Percentiles rank a stretch among this genome's conserved stretches.
phyloP scores from a whole-genome alignment of 2,888 invertebrate genomes.

The Oithona nana region DNA sequence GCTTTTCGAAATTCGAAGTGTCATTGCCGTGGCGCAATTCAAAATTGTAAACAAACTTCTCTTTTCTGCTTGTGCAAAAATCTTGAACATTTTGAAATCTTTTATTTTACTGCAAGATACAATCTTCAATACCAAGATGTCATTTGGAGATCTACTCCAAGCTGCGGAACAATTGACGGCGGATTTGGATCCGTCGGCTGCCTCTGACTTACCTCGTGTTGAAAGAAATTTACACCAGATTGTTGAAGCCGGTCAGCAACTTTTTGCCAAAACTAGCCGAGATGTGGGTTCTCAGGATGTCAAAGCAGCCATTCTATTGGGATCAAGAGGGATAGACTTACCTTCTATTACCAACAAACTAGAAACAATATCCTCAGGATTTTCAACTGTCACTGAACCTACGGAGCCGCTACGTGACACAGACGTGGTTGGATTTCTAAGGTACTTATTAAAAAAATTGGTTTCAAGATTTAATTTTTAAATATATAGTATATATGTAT shows the following conservation, averaged over 20 bases:
- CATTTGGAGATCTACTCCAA: constrained; percentile 62
- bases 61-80: too few relatives aligned
- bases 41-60: too few relatives aligned
- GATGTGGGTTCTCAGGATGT: constrained; percentile 33
- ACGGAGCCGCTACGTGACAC: constrained; percentile 29
- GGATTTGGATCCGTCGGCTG: constrained; percentile 60
- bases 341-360: constrained; percentile 81
- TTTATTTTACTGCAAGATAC: neutral
- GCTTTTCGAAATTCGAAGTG: too few relatives aligned
- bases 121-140: neutral
- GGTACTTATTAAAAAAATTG: too few relatives aligned
- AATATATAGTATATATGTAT: too few relatives aligned
- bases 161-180: constrained; percentile 79
- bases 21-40: too few relatives aligned
- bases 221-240: constrained; percentile 79
- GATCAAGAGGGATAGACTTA: constrained; percentile 76
- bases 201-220: constrained; percentile 43
- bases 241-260: constrained; percentile 67
- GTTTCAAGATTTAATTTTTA: too few relatives aligned
- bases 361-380: constrained; percentile 53
- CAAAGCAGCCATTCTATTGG: constrained; percentile 62
- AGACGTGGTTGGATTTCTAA: constrained; percentile 69
- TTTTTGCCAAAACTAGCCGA: constrained; percentile 65
- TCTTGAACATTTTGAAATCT: too few relatives aligned
- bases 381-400: neutral